These are phyloP conservation scores for Danio rerio DNA, from an alignment of 2,113 vertebrate genomes.

Conservation along the genomic window GRCz12tu NC_133180.1:68709001-68709500, in stretches of 20 bases:
- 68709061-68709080: constrained; percentile 6
- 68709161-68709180: constrained; percentile 15
- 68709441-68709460: too few relatives aligned
- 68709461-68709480: too few relatives aligned
- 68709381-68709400: too few relatives aligned
- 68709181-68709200: not conserved
- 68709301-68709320: not conserved
- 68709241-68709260: not conserved
- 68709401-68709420: too few relatives aligned
- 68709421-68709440: too few relatives aligned
- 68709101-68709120: constrained; percentile 43
- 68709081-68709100: not conserved
- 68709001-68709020: not conserved
- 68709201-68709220: not conserved
- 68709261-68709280: not conserved
- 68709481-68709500: too few relatives aligned
- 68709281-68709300: not conserved
- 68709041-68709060: constrained; percentile 23
- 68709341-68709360: not conserved
- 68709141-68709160: constrained; percentile 22
- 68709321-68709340: not conserved
- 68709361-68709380: not conserved
- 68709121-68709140: constrained; percentile 48
- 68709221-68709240: not conserved
- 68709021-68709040: constrained; percentile 38